Conservation (phyloP, 2,888 invertebrate species). For the Agrotis puta region DNA sequence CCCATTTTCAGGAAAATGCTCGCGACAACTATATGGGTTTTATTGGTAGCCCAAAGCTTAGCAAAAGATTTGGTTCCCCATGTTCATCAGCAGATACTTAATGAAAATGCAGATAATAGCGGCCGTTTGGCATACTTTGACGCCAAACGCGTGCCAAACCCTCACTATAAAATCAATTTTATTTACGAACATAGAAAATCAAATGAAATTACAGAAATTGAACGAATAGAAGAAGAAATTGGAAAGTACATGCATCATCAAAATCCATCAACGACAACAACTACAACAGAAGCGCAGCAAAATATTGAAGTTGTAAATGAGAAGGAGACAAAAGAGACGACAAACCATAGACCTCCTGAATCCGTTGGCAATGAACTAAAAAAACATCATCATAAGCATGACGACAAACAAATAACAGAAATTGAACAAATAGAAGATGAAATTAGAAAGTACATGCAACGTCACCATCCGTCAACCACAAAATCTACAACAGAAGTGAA, state of each 20-base stretch:
- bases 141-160: constrained; percentile 56
- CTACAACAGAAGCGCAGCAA: constrained; percentile 54
- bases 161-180: constrained; percentile 69
- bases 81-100: constrained; percentile 8
- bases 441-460: constrained; percentile 69
- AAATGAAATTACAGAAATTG: constrained; percentile 72
- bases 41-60: constrained; percentile 64
- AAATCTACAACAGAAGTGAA: constrained; percentile 61
- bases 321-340: constrained; percentile 7
- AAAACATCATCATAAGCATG: neutral
- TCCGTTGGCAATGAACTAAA: neutral
- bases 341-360: neutral
- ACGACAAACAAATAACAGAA: constrained; percentile 2
- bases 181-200: constrained; percentile 72
- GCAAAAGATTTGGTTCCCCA: constrained; percentile 53
- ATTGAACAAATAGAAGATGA: constrained; percentile 74
- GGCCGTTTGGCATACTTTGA: constrained; percentile 61
- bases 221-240: constrained; percentile 73
- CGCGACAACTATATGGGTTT: constrained; percentile 51
- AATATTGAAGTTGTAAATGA: neutral
- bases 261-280: constrained; percentile 62
- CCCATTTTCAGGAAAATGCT: constrained; percentile 70
- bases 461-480: constrained; percentile 52
- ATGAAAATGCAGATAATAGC: neutral
- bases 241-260: constrained; percentile 69